These are phyloP conservation scores for Epicampocera succincta DNA, from an alignment of 2,888 invertebrate species.

Conservation along the genomic window DNA sequence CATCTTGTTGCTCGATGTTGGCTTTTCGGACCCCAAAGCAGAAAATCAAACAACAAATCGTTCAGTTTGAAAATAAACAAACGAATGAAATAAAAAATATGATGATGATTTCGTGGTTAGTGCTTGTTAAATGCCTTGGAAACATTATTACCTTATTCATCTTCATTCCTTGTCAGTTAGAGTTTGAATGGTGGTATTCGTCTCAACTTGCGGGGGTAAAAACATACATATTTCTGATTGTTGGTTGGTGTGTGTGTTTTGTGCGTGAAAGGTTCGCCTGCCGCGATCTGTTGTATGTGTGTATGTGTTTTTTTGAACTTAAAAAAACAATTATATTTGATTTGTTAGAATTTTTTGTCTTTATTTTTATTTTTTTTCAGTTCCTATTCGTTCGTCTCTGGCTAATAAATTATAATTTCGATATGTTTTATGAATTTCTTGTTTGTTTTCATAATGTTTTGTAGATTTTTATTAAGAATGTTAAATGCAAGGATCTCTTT, in stretches of 20 bases:
- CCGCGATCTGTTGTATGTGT: not conserved
- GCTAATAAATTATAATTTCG: slow-evolving; percentile 67
- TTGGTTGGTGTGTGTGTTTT: not conserved
- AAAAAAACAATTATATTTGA: slow-evolving; percentile 57
- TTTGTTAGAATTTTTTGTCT: slow-evolving; percentile 47
- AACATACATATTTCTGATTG: not conserved
- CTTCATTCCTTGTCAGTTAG: slow-evolving; percentile 68
- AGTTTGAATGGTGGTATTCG: slow-evolving; percentile 33
- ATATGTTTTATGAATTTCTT: slow-evolving; percentile 64
- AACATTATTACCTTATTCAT: slow-evolving; percentile 68
- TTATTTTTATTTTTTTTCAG: slow-evolving; percentile 26
- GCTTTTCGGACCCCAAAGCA: slow-evolving; percentile 14
- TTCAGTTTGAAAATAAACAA: slow-evolving; percentile 59
- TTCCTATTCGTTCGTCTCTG: slow-evolving; percentile 33
- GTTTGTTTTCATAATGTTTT: slow-evolving; percentile 61
- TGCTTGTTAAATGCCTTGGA: slow-evolving; percentile 68
- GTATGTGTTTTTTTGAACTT: slow-evolving; percentile 13
- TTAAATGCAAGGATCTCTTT: slow-evolving; percentile 44
- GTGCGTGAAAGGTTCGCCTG: slow-evolving; percentile 12
- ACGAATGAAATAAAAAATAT: slow-evolving; percentile 24
- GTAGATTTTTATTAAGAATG: slow-evolving; percentile 60
- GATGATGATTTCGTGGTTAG: slow-evolving; percentile 66
- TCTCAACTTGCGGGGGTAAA: not conserved
- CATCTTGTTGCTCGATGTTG: slow-evolving; percentile 39
- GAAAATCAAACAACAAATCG: slow-evolving; percentile 50